Evolutionary conservation across 1,140 invertebrate genomes (phyloP), one percentile per base, ranked within the genome.

Genomic region (Brevipalpus yothersi): DNA sequence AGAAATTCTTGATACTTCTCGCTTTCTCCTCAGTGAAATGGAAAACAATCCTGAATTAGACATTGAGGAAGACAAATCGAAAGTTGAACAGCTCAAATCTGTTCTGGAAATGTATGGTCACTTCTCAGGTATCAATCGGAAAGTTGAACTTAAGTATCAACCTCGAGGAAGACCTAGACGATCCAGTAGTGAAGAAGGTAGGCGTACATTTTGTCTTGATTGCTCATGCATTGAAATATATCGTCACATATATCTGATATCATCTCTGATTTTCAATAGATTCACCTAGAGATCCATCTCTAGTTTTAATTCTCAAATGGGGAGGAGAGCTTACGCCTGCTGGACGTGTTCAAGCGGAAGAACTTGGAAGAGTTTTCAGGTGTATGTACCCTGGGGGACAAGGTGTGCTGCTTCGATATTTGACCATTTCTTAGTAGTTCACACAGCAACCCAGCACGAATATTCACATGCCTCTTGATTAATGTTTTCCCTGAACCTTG

Each of bases 91-190:
- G 71, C 76, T 99, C 1, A 96, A 97, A 73, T 85, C 86, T 67
- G 95, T 99, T 51, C 74, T 99, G 10, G 95, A 99, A 80, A 99
- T 99, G 95, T 94, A 99, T 74, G 94, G 95, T 0, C 92, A 98
- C 75, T 99, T 99, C 75, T 97, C 92, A 47, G 95, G 95, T 17
- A 99, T 99, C 63, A 99, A 99, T 78, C 80, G 95, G 54, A 99
- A 99, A 76, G 91, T 99, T 45, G 95, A 99, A 76, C 83, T 99
- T 77, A 99, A 99, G 73, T 98, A 98, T 73, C 90, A 97, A 72
- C 94, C 93, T 4, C 82, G 87, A 67, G 91, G 91, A 2, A 78
- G 88, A 61, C 89, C 90, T 13, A 79, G 89, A 67, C 82, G 84
- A 63, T 92, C 88, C 62, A 91, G 86, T 69, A 92, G 86, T 65